Evolutionary conservation across 2,888 invertebrate species (phyloP), one percentile per base, ranked within the genome.

Genomic region (Euproctis similis): DNA sequence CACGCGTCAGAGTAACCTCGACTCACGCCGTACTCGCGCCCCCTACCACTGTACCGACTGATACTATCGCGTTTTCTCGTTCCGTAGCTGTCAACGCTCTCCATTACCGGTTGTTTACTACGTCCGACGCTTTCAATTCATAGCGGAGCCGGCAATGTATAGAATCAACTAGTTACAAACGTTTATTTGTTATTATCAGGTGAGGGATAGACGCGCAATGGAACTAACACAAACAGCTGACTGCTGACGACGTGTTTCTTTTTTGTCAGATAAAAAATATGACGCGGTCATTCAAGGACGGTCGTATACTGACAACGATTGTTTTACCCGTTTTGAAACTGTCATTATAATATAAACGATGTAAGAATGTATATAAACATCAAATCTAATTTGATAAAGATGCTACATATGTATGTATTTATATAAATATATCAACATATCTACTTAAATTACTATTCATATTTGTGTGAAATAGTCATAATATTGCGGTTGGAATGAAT

Each of bases 1-100:
- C 81, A 84, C 84, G 82, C 84, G 84, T 84, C 84, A 81, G 76
- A 72, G 71, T 81, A 82, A 82, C 84, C 82, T 82, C 82, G 81
- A 65, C 75, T 75, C 76, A 71, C 75, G 76, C 72, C 67, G 75
- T 78, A 72, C 73, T 76, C 71, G 66, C 58, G 45, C 65, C 67
- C n/a, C 55, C 53, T 74, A 75, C 72, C 53, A 59, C 53, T 65
- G 51, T 64, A 58, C 59, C 57, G 44, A 41, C 55, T 61, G 51
- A 57, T 60, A 59, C 43, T 50, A 53, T 55, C 45, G 52, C 46
- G 50, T 47, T 46, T 42, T 36, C 18, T 30, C 42, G 48, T 36
- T 36, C 42, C 32, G 29, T 34, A 34, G 28, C 23, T 20, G 39
- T 32, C 13, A 35, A 28, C 57, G 45, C 39, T 36, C 46, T 72